Percentiles rank a stretch among this genome's conserved stretches.
phyloP scores from a whole-genome alignment of 92 coral and sea anemone genomes.

The Porites divaricata region DNA sequence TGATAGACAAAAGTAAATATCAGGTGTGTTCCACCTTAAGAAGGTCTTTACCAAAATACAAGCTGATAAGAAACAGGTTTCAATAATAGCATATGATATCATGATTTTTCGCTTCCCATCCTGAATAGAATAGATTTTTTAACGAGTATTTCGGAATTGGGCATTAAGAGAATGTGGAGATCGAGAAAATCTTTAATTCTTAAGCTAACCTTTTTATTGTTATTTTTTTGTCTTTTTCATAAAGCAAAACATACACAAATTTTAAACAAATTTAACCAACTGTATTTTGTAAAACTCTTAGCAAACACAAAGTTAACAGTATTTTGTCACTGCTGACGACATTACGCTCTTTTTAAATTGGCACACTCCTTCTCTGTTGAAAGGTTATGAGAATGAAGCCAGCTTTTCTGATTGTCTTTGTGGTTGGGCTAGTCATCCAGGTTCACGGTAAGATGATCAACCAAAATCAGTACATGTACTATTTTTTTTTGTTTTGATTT shows the following conservation, averaged over 20 bases:
- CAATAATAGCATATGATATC: no score
- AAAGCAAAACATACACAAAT: background rate
- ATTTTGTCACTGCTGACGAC: background rate
- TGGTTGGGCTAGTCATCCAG: background rate
- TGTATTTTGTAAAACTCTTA: background rate
- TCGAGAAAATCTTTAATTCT: no score
- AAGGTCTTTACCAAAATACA: no score
- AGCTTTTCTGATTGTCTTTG: background rate
- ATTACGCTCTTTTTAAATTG: background rate
- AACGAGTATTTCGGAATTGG: no score
- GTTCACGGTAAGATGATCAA: constrained; percentile 15
- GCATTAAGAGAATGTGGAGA: no score
- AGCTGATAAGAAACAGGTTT: no score
- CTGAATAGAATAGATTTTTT: no score
- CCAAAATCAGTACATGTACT: background rate
- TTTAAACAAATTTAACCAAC: background rate
- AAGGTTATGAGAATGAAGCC: constrained; percentile 5
- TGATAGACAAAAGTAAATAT: no score
- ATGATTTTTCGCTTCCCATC: no score
- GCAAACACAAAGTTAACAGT: background rate
- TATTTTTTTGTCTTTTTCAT: background rate
- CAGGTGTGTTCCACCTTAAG: no score
- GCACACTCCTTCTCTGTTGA: background rate
- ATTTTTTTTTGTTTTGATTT: no score
- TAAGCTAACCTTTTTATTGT: no score